phyloP scores from a whole-genome alignment of 2,888 invertebrate genomes.

The Leptinotarsa juncta region DNA sequence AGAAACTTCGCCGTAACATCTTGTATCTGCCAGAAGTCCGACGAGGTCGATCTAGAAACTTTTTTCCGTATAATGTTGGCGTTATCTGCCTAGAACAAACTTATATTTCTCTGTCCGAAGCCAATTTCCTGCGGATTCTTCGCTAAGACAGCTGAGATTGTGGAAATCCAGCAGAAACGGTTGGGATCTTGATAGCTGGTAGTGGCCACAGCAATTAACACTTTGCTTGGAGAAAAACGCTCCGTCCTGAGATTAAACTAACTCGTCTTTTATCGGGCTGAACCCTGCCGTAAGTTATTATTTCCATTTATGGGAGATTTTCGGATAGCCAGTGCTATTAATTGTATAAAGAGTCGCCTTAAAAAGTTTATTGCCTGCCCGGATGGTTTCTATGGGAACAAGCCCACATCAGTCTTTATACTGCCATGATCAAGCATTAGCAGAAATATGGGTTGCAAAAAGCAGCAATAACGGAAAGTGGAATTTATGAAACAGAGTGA shows the following conservation, averaged over 20 bases:
- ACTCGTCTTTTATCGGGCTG: conserved; percentile 43
- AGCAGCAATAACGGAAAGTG: too few relatives aligned
- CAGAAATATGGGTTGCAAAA: too few relatives aligned
- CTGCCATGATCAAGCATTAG: neutral
- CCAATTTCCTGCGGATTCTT: conserved; percentile 56
- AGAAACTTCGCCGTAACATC: conserved; percentile 56
- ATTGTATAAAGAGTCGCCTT: conserved; percentile 54
- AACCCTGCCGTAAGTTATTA: conserved; percentile 46
- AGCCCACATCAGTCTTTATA: neutral
- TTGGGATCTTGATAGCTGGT: conserved; percentile 55
- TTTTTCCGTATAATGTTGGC: conserved; percentile 56
- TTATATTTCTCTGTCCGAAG: conserved; percentile 60
- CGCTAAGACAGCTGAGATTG: conserved; percentile 53
- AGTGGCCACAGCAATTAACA: conserved; percentile 59
- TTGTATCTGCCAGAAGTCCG: conserved; percentile 52
- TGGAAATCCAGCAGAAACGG: conserved; percentile 52
- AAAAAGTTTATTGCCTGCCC: conserved; percentile 60
- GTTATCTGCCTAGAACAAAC: conserved; percentile 61
- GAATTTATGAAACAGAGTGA: too few relatives aligned
- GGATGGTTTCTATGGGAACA: conserved; percentile 50
- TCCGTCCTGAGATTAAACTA: conserved; percentile 43
- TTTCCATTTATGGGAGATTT: conserved; percentile 45
- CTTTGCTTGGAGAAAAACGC: conserved; percentile 46
- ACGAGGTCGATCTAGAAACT: conserved; percentile 52
- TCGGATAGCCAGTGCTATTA: conserved; percentile 41